A percentile compares a stretch with the other conserved stretches of the same genome.
phyloP scores from a whole-genome alignment of 2,888 invertebrate species.

The Cartodere bifasciata region DNA sequence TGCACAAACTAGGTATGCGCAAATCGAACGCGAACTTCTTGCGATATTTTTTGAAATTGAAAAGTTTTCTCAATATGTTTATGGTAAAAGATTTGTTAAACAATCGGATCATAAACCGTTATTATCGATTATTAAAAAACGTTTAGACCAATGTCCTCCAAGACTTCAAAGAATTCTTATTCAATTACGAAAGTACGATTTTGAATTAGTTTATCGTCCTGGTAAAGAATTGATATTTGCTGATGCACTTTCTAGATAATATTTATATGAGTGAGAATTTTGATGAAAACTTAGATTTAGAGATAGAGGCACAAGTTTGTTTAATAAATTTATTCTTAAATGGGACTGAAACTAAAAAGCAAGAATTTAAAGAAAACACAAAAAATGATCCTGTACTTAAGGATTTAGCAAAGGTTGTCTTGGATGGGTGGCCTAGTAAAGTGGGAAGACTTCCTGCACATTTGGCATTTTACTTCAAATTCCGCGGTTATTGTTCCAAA shows the following conservation, averaged over 20 bases:
- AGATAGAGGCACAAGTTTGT: conserved; percentile 11
- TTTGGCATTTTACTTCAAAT: conserved; percentile 10
- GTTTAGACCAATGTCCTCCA: conserved; percentile 10
- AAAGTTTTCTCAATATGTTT: conserved; percentile 23
- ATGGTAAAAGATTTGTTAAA: conserved; percentile 19
- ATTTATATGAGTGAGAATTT: conserved; percentile 7
- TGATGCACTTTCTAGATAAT: conserved; percentile 12
- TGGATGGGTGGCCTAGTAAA: conserved; percentile 10
- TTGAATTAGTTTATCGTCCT: conserved; percentile 12
- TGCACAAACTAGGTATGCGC: conserved; percentile 23
- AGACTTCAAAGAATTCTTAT: conserved; percentile 14
- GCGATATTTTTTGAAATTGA: conserved; percentile 19
- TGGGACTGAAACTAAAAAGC: conserved; percentile 4
- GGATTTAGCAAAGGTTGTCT: conserved; percentile 2
- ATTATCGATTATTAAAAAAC: conserved; percentile 20
- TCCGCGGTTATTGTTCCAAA: conserved; percentile 11
- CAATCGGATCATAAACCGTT: conserved; percentile 29
- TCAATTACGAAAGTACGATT: conserved; percentile 12
- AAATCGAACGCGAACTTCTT: conserved; percentile 30
- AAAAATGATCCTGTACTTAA: conserved; percentile 5
- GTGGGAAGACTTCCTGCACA: conserved; percentile 1
- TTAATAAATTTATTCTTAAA: conserved; percentile 5
- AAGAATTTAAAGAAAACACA: conserved; percentile 3
- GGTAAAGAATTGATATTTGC: conserved; percentile 14
- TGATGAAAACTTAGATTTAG: conserved; percentile 10